Base-by-base conservation (phyloP, 2,888 invertebrate species). In the Tineola bisselliella region DNA sequence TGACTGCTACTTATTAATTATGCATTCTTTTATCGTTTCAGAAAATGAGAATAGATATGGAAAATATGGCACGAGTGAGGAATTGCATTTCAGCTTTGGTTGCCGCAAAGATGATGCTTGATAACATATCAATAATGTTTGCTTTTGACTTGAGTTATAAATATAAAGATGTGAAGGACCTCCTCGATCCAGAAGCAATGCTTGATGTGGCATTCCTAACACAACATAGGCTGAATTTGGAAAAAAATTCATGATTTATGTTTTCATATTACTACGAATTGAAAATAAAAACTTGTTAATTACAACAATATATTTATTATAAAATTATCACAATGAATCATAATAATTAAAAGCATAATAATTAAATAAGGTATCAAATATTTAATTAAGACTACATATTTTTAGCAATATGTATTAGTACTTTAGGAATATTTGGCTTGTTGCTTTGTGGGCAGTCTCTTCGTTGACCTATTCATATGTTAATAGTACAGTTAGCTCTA, bases 1-100 rank as follows among this genome's bases (percentile, higher is more conserved):
- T n/a, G n/a, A n/a, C n/a, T n/a, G n/a, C n/a, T n/a, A n/a, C n/a
- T n/a, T n/a, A n/a, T n/a, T n/a, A n/a, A n/a, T n/a, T n/a, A n/a
- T n/a, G n/a, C n/a, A n/a, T n/a, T n/a, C n/a, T 25, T 25, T 4
- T 25, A 25, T 25, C 6, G 25, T 72, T 76, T 58, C 79, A 93
- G 92, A 89, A 91, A 11, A 90, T 98, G 17, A 89, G 91, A 11
- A 90, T 98, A 17, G 94, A 95, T 66, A 89, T 98, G 61, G 93
- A 95, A 79, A 91, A 92, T n/a, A 95, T 99, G 71, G 92, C 93
- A 0, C 89, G 99, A 62, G 80, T 98, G 19, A 90, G 94, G 61
- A 98, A 98, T 79, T 97, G 97, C 74, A 93, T 99, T 64, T 79
- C 94, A 57, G 93, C 95, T 0, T 82, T 99, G 61, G 93, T 95